Base-by-base conservation (phyloP, 2,888 invertebrate genomes). In the Tipula vernalis region DNA sequence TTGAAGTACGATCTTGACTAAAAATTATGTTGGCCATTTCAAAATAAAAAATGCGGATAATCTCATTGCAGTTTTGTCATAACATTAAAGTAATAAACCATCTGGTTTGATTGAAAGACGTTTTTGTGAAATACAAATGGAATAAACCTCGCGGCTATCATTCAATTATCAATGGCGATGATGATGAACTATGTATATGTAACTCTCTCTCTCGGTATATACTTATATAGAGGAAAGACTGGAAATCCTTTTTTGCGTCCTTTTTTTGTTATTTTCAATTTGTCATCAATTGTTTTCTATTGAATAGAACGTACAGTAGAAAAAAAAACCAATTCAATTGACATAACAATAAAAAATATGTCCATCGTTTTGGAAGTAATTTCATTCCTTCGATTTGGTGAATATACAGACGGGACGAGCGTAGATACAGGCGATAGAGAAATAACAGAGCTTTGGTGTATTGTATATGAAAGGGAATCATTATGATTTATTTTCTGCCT, bases 251-350 rank as follows among this genome's bases (percentile, higher is more conserved):
- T 71, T 51, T 4, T 28, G 28, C 71, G 71, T 71, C 71, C 71
- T 71, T 71, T 28, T 71, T 71, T 71, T 28, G 57, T 18, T 71
- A 28, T 71, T 71, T 71, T 71, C 71, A 71, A 71, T 71, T 71
- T 71, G 71, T 71, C 71, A 71, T 71, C 71, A 71, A 71, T 71
- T 71, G 71, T 71, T 71, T 71, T 71, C 71, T 71, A 71, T 71
- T 71, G 28, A 71, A 71, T 71, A 71, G 71, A 71, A 28, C 71
- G 71, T 71, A 71, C 28, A 71, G 28, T 28, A 71, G 51, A 12
- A 57, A 28, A 71, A 28, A 28, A 71, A 8, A 3, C 71, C 28
- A 71, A 71, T 71, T 71, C 71, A 71, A 71, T 71, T 71, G 71
- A 71, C 71, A 71, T 18, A 71, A 71, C 71, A 71, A 71, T 71